Conservation (phyloP, 2,113 vertebrate genomes). For the Nannospalax galili region DNA sequence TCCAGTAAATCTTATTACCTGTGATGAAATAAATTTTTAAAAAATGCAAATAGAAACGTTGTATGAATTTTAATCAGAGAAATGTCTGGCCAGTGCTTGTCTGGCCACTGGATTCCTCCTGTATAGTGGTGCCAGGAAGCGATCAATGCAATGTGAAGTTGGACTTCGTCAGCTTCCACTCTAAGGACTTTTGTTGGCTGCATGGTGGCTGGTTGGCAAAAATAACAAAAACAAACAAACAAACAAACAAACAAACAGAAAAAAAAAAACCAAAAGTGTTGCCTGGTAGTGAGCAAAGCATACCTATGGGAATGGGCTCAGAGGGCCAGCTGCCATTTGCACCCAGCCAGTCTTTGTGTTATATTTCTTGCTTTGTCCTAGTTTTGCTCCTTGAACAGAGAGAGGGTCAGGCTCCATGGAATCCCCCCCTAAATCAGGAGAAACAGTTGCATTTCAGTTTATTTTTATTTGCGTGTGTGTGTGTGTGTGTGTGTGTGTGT, state of each 20-base stretch:
- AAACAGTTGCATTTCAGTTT: background rate
- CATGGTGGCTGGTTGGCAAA: background rate
- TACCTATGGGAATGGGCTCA: background rate
- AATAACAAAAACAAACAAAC: too few relatives aligned
- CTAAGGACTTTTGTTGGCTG: background rate
- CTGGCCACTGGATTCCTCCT: background rate
- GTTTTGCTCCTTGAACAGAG: background rate
- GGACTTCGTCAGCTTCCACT: background rate
- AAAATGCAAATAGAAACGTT: background rate
- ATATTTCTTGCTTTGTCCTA: background rate
- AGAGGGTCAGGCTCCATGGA: background rate
- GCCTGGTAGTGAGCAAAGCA: background rate
- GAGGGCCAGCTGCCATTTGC: accelerated
- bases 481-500: background rate
- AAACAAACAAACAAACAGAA: too few relatives aligned
- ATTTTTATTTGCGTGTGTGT: background rate
- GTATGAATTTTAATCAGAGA: slow-evolving; percentile 1
- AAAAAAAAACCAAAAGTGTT: too few relatives aligned
- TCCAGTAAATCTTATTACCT: background rate
- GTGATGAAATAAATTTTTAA: background rate
- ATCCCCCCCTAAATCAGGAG: background rate
- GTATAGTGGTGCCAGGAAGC: background rate
- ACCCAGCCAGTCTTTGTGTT: background rate
- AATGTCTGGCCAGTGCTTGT: background rate
- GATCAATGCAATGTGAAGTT: background rate